phyloP scores from a whole-genome alignment of 2,888 invertebrate species.

The Clistopyga incitator region DNA sequence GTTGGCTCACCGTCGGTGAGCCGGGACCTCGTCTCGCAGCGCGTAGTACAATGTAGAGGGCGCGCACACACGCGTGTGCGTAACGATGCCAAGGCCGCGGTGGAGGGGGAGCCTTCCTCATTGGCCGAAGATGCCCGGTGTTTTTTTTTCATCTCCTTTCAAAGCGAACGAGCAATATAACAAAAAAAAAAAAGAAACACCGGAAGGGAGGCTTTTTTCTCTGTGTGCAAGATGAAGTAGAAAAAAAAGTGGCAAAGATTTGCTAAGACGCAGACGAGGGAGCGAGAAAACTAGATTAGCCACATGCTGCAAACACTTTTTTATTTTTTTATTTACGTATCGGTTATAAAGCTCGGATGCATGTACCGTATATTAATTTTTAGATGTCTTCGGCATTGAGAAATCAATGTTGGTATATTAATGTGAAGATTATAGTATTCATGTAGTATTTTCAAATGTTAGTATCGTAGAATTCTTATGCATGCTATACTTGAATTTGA shows the following conservation, averaged over 20 bases:
- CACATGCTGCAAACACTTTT: too few species aligned
- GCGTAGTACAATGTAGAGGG: background rate
- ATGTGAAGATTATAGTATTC: too few species aligned
- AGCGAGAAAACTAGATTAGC: background rate
- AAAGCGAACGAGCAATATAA: background rate
- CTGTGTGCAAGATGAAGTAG: background rate
- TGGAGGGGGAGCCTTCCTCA: constrained; percentile 36
- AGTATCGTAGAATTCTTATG: too few species aligned
- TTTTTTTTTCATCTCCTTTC: background rate
- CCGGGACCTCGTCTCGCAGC: constrained; percentile 16
- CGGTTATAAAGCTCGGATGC: too few species aligned
- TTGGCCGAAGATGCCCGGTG: constrained; percentile 43
- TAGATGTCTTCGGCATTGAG: too few species aligned
- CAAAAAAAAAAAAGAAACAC: background rate
- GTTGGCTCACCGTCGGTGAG: constrained; percentile 28
- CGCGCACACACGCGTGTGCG: constrained; percentile 58
- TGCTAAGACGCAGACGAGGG: background rate
- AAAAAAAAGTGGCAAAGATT: background rate
- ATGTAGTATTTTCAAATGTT: too few species aligned
- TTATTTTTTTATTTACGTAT: too few species aligned
- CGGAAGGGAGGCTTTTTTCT: background rate
- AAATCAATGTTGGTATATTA: too few species aligned
- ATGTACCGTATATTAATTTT: too few species aligned
- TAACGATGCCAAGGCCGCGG: constrained; percentile 41
- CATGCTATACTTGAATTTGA: too few species aligned